Evolutionary conservation across 2,113 vertebrate genomes (phyloP), one percentile per base, ranked within the genome.

Genomic region (Rissa tridactyla): DNA sequence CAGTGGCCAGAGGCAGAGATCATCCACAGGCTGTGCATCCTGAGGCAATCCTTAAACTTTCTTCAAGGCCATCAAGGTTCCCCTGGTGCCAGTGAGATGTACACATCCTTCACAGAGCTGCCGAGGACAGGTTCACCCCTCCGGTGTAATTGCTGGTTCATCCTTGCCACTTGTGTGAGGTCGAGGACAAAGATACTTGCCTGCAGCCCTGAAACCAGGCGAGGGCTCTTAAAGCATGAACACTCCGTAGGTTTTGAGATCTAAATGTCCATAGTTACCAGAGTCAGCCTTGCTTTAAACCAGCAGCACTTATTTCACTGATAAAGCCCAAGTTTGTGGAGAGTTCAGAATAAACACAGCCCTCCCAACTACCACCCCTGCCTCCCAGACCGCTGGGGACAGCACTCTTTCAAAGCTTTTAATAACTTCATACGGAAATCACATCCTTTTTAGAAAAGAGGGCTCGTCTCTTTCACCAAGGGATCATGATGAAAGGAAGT

Each of bases 91-190:
- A 46, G 12, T 2, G 20, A 70, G 30, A 71, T 17, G 25, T 1
- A 2, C 0, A 0, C 0, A 4, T 16, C 20, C 57, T 68, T 76
- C 38, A 42, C 9, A 51, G 38, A 66, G 42, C 46, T 42, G 38
- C 55, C 13, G 17, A 65, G 25, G 11, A 27, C 55, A 82, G n/a
- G 15, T 51, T 91, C 27, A 32, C 65, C 71, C 32, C n/a, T 68
- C 32, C 1, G 0, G 13, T 11, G 23, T 11, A 70, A 51, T 2
- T 60, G 21, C 46, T 55, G 13, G 13, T 38, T 66, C 76, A 64
- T 26, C 47, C 51, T 71, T 20, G 10, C 34, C 25, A 15, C 32
- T 73, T 61, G 10, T 15, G 10, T 44, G 68, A 49, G 15, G 40
- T 0, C n/a, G 9, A 15, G 40, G 51, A 57, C 32, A 90, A 55